Percentiles rank a stretch among this genome's conserved stretches.
Evolutionary conservation across 2,113 vertebrate species (phyloP).

Genomic region (Piaya cayana): DNA sequence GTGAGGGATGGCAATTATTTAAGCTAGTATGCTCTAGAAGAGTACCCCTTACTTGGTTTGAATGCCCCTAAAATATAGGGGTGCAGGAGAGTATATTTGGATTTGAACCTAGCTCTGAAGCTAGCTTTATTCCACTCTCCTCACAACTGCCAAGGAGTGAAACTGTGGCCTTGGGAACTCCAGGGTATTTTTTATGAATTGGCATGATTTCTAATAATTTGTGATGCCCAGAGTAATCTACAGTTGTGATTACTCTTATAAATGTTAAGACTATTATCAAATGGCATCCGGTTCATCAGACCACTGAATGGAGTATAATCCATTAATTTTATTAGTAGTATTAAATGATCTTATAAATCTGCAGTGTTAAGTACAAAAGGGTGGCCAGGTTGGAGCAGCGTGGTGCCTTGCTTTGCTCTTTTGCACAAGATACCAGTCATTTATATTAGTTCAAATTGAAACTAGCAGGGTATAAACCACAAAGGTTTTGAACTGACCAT

Average conservation of each 20-base stretch:
- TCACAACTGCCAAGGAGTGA: neutral
- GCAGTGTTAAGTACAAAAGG: neutral
- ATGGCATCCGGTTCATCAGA: neutral
- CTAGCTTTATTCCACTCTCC: neutral
- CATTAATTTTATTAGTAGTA: slow-evolving; percentile 36
- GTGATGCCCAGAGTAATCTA: neutral
- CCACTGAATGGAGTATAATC: neutral
- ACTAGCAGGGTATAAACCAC: neutral
- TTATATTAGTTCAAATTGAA: neutral
- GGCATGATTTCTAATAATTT: slow-evolving; percentile 13
- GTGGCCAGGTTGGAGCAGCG: neutral
- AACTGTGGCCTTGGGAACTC: neutral
- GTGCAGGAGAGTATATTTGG: neutral
- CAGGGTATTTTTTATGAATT: neutral
- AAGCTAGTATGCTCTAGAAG: neutral
- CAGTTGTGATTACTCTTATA: neutral
- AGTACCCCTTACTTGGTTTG: neutral
- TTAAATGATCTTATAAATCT: slow-evolving; percentile 12
- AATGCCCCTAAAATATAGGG: neutral
- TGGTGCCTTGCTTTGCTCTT: neutral
- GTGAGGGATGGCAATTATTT: slow-evolving; percentile 56
- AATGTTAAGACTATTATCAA: neutral
- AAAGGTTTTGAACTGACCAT: neutral
- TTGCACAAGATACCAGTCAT: neutral
- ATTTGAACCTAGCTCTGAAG: neutral